Evolutionary conservation across 2,888 invertebrate genomes (phyloP), one percentile per base, ranked within the genome.

Genomic region (Agriotes lineatus): DNA sequence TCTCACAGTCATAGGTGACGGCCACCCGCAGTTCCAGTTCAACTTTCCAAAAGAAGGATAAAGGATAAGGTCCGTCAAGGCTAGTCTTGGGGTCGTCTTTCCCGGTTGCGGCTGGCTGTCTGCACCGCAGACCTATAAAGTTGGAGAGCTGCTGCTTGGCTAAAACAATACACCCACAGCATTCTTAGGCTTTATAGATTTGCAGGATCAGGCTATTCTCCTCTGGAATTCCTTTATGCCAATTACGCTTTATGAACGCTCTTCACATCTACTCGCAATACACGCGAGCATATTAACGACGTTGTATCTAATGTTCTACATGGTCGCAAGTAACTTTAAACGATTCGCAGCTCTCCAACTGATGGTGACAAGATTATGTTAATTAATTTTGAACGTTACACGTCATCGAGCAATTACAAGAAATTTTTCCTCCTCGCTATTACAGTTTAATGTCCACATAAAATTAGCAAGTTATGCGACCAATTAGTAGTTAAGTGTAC

Each of bases 81-180:
- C 52, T 50, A 58, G 62, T 61, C 37, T 25, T 37, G 42, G 44
- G 56, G 65, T 69, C 65, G 67, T 63, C 70, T 69, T 65, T 56
- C 56, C 63, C 20, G 42, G 30, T 50, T 70, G 61, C 62, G 69
- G 57, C 54, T 48, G 67, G 22, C 63, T 50, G 70, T 70, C 70
- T 70, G 67, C 70, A 67, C 66, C 70, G 70, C 70, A 70, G 70
- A 70, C 70, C 67, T 67, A 70, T 70, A 70, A 70, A 70, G 56
- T 70, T 66, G 44, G 25, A 35, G 45, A 18, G 50, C 39, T 48
- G 67, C 56, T 57, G 57, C 65, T 45, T 45, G 30, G 56, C 58
- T 70, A 63, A 70, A 67, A 70, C 70, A 70, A 70, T 70, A 70
- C 70, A 70, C 71, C 71, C 69, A 71, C 71, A 69, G 61, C 71